Evolutionary conservation across 2,888 invertebrate genomes (phyloP).

Genomic region (Parthenolecanium corni): DNA sequence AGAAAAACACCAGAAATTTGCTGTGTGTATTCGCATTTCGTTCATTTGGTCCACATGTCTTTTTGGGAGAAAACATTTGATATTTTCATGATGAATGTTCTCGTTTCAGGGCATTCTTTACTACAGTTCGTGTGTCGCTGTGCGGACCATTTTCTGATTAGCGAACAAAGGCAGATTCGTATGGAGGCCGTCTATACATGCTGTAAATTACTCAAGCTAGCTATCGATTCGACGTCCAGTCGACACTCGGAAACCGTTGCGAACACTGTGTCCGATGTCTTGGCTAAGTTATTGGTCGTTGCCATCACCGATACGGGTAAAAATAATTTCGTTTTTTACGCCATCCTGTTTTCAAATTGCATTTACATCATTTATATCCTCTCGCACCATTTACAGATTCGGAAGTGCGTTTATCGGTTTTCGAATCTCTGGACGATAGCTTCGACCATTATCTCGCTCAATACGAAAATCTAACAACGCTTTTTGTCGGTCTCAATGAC

Average conservation of each 20-base stretch:
- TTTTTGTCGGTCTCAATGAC: constrained; percentile 92
- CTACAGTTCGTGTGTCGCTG: constrained; percentile 85
- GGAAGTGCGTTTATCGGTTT: constrained; percentile 84
- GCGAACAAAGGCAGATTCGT: constrained; percentile 82
- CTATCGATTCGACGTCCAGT: constrained; percentile 51
- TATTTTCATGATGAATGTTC: too few relatives aligned
- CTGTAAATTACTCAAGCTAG: constrained; percentile 73
- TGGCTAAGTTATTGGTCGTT: constrained; percentile 79
- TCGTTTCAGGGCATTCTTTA: constrained; percentile 57
- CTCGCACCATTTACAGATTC: constrained; percentile 48
- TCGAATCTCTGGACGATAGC: constrained; percentile 77
- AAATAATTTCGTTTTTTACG: background rate
- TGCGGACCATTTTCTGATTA: constrained; percentile 79
- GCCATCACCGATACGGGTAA: constrained; percentile 83
- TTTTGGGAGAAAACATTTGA: too few relatives aligned
- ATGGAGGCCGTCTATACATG: constrained; percentile 92
- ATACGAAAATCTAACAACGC: constrained; percentile 82
- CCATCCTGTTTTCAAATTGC: too few relatives aligned
- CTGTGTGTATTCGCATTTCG: too few relatives aligned
- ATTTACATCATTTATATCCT: too few relatives aligned
- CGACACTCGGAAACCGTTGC: constrained; percentile 73
- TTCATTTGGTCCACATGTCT: too few relatives aligned
- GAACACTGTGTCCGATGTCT: constrained; percentile 77
- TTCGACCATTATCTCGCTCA: constrained; percentile 94
- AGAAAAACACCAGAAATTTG: too few relatives aligned